Conservation (phyloP, 2,113 vertebrate genomes). For the Tamias sibiricus region DNA sequence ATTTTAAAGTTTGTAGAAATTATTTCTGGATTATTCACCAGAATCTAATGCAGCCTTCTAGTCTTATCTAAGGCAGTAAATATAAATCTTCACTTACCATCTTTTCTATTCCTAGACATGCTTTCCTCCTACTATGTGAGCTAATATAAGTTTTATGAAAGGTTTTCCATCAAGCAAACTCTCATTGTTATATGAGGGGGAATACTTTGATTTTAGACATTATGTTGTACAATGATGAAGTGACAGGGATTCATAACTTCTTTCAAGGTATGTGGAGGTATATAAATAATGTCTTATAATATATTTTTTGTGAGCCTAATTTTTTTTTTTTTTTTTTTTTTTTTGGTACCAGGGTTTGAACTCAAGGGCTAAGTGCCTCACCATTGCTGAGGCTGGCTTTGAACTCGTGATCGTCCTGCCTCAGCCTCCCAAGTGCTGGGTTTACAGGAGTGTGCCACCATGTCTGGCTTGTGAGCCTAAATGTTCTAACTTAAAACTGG, state of each 20-base stretch:
- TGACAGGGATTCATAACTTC: not conserved
- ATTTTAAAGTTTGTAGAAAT: slow-evolving; percentile 28
- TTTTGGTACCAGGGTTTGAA: too few relatives aligned
- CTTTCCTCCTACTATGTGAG: not conserved
- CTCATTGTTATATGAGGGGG: not conserved
- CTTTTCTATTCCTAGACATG: not conserved
- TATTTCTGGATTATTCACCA: not conserved
- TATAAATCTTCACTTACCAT: not conserved
- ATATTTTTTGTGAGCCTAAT: not conserved
- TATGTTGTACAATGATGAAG: not conserved
- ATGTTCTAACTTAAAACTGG: not conserved
- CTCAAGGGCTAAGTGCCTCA: too few relatives aligned
- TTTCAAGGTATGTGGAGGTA: not conserved
- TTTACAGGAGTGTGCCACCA: too few relatives aligned
- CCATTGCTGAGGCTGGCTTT: too few relatives aligned
- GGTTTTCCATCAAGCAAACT: not conserved
- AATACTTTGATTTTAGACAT: not conserved
- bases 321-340: too few relatives aligned
- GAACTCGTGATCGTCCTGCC: too few relatives aligned
- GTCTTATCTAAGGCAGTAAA: not conserved
- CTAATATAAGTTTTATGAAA: not conserved
- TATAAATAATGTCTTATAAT: not conserved
- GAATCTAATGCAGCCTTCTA: not conserved
- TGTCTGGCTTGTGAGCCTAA: not conserved
- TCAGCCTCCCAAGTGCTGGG: too few relatives aligned